Percentiles rank a stretch among this genome's conserved stretches.
phyloP scores from a whole-genome alignment of 1,140 invertebrate species.

The Drosophila sturtevanti region DNA sequence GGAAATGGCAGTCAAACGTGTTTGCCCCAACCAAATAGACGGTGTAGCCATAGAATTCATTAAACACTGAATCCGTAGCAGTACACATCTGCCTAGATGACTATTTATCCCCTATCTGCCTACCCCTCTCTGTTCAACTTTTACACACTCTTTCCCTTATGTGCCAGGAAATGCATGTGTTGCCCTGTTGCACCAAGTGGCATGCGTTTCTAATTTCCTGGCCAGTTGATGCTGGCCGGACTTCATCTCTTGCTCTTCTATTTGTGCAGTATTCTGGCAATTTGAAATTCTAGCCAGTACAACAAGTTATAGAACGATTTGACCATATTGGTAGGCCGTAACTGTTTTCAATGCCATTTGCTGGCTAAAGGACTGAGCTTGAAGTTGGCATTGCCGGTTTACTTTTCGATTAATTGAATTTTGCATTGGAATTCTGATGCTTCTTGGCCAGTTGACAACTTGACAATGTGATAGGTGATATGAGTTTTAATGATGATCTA shows the following conservation, averaged over 20 bases:
- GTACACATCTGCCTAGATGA: neutral
- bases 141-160: neutral
- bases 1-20: slow-evolving; percentile 68
- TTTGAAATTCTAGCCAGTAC: slow-evolving; percentile 48
- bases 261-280: slow-evolving; percentile 32
- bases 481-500: neutral
- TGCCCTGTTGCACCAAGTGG: slow-evolving; percentile 44
- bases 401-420: slow-evolving; percentile 73
- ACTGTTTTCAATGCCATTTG: slow-evolving; percentile 44
- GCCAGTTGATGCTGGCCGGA: slow-evolving; percentile 25
- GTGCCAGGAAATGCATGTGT: slow-evolving; percentile 18
- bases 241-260: neutral
- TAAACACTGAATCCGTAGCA: slow-evolving; percentile 36
- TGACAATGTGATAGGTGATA: slow-evolving; percentile 19
- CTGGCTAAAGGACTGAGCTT: neutral
- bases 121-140: neutral
- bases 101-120: neutral
- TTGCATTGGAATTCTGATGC: slow-evolving; percentile 40
- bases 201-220: slow-evolving; percentile 78
- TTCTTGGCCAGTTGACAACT: slow-evolving; percentile 22
- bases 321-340: slow-evolving; percentile 20
- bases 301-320: slow-evolving; percentile 68
- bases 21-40: slow-evolving; percentile 57
- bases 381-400: slow-evolving; percentile 9
- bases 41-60: slow-evolving; percentile 49